Evolutionary conservation across 2,888 invertebrate species (phyloP), one percentile per base, ranked within the genome.

Genomic region (Catocala sponsa): DNA sequence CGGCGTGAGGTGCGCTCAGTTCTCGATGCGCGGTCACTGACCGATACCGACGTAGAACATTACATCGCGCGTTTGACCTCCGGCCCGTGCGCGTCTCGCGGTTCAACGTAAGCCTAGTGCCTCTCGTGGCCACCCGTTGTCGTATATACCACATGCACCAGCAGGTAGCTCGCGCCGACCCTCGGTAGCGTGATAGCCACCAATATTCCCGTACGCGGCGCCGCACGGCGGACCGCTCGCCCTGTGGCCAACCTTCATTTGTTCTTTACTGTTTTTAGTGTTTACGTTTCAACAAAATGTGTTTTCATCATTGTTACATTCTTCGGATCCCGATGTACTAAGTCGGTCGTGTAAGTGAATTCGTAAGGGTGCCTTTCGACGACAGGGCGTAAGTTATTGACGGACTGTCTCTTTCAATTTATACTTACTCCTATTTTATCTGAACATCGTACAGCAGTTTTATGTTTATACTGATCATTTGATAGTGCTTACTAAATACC

Each of bases 231-330:
- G 56, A 63, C 60, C 87, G 88, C 87, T 84, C 82, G 76, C 76
- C 85, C 81, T 82, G 88, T 88, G 90, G 89, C 88, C 89, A 82
- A 88, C 84, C 90, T 89, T 84, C 89, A 91, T 91, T 91, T 87
- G 87, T 87, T 90, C 86, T 88, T 89, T 91, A 91, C 91, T 90
- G 90, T 91, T 91, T 78, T 88, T 84, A 84, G 92, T 92, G 91
- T 91, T 92, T 88, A 90, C 89, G 90, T 91, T 90, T 90, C 85
- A 82, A 79, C 84, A 83, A 87, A 25, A 86, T 89, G 93, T 92
- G 92, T 83, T 86, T 83, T 82, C 76, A 79, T 82, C 79, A 80
- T 78, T 84, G 78, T 85, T 79, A 83, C 85, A 88, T 83, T 82
- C 81, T 79, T 81, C 80, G 79, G 84, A 84, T 87, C 78, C 83